These are phyloP conservation scores for Oligia latruncula DNA, from an alignment of 2,888 invertebrate genomes.

Conservation along the genomic window DNA sequence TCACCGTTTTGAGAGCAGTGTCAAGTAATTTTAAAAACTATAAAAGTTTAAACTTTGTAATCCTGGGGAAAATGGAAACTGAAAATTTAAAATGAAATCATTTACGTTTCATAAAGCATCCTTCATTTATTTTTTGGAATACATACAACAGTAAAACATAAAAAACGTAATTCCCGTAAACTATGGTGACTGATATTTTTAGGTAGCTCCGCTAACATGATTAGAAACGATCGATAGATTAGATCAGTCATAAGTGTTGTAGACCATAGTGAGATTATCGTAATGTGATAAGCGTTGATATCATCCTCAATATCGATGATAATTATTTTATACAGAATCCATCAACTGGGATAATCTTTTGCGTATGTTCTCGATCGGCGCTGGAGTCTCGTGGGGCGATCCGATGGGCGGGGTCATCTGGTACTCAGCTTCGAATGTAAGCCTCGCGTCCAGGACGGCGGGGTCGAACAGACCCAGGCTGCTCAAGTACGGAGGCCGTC, in stretches of 20 bases:
- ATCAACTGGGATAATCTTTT: slow-evolving; percentile 79
- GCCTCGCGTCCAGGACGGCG: slow-evolving; percentile 80
- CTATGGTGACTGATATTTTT: slow-evolving; percentile 3
- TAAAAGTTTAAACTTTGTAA: neutral
- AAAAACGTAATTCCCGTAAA: neutral
- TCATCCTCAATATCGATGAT: slow-evolving; percentile 11
- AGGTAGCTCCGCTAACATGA: slow-evolving; percentile 20
- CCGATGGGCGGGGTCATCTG: slow-evolving; percentile 59
- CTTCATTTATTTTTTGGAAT: slow-evolving; percentile 7
- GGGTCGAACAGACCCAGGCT: slow-evolving; percentile 89
- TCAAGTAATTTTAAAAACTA: neutral
- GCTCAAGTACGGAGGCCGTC: slow-evolving; percentile 88
- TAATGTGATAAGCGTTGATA: slow-evolving; percentile 48
- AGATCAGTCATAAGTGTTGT: slow-evolving; percentile 10
- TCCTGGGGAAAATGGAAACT: neutral
- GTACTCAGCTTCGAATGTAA: slow-evolving; percentile 78
- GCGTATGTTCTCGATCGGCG: slow-evolving; percentile 80
- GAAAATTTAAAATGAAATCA: neutral
- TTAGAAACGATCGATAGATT: slow-evolving; percentile 47
- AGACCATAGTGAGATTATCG: slow-evolving; percentile 31
- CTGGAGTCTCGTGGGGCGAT: slow-evolving; percentile 69
- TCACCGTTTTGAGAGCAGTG: neutral
- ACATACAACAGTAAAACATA: neutral
- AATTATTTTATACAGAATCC: slow-evolving; percentile 65
- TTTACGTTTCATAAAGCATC: neutral